These are phyloP conservation scores for Empis stercorea DNA, from an alignment of 2,888 invertebrate species.

Conservation along the genomic window DNA sequence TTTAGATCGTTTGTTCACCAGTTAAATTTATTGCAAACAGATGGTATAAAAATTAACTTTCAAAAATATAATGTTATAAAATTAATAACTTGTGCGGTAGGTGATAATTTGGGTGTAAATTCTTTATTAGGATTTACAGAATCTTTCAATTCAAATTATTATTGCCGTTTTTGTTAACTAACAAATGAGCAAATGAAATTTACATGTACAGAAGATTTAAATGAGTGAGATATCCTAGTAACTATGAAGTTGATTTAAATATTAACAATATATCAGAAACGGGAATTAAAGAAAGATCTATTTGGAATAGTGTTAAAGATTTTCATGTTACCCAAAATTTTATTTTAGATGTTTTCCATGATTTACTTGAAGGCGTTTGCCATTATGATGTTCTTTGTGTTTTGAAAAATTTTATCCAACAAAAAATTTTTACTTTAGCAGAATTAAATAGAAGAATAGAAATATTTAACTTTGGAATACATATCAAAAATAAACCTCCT, in stretches of 20 bases:
- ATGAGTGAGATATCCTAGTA: neutral
- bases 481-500: conserved; percentile 4
- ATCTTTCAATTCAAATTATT: no score
- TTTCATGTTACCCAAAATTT: conserved; percentile 5
- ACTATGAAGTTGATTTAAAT: neutral
- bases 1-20: no score
- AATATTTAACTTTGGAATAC: conserved; percentile 6
- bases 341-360: conserved; percentile 5
- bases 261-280: neutral
- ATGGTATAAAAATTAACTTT: no score
- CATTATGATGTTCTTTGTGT: conserved; percentile 7
- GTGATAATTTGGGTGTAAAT: no score
- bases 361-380: conserved; percentile 7
- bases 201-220: neutral
- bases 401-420: conserved; percentile 3
- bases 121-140: no score
- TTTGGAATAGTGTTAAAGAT: conserved; percentile 2
- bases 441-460: conserved; percentile 4
- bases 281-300: conserved; percentile 2
- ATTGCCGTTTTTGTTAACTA: no score
- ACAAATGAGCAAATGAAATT: neutral
- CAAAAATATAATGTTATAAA: no score
- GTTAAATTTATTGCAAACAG: no score
- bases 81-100: no score
- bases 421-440: conserved; percentile 3